These are phyloP conservation scores for Homarus gammarus DNA, from an alignment of 2,888 invertebrate species.

Conservation along the genomic window DNA sequence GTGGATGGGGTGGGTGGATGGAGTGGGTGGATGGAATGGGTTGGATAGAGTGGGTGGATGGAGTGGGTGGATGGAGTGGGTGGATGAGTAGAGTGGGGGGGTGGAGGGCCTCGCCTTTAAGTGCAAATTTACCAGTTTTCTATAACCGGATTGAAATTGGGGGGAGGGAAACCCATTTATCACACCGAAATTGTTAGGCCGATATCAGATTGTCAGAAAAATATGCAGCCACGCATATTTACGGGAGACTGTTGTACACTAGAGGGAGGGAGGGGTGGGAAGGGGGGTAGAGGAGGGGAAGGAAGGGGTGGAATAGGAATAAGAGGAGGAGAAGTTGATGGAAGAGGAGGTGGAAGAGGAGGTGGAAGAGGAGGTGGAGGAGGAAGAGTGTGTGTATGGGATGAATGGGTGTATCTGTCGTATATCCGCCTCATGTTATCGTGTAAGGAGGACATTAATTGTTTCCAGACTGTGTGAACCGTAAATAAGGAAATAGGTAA, in stretches of 20 bases:
- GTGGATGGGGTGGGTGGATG: too few relatives aligned
- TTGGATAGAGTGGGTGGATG: too few relatives aligned
- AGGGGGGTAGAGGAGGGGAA: not conserved
- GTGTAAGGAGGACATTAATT: too few relatives aligned
- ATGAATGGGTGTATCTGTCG: too few relatives aligned
- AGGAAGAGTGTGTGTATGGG: too few relatives aligned
- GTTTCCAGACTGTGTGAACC: too few relatives aligned
- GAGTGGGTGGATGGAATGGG: not conserved
- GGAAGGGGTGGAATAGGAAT: not conserved
- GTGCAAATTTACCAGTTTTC: not conserved
- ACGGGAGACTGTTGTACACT: not conserved
- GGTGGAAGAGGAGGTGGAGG: too few relatives aligned
- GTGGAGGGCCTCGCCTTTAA: not conserved
- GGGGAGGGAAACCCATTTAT: not conserved
- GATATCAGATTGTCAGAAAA: conserved; percentile 20
- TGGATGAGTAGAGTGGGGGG: too few relatives aligned
- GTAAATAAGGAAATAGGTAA: too few relatives aligned
- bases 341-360: not conserved
- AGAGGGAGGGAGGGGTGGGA: not conserved
- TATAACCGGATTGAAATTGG: not conserved
- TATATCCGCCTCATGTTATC: too few relatives aligned
- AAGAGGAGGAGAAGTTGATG: not conserved
- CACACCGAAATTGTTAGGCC: conserved; percentile 3
- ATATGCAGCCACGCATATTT: not conserved
- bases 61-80: not conserved